phyloP scores from a whole-genome alignment of 2,113 vertebrate genomes.

The Cheirogaleus medius region DNA sequence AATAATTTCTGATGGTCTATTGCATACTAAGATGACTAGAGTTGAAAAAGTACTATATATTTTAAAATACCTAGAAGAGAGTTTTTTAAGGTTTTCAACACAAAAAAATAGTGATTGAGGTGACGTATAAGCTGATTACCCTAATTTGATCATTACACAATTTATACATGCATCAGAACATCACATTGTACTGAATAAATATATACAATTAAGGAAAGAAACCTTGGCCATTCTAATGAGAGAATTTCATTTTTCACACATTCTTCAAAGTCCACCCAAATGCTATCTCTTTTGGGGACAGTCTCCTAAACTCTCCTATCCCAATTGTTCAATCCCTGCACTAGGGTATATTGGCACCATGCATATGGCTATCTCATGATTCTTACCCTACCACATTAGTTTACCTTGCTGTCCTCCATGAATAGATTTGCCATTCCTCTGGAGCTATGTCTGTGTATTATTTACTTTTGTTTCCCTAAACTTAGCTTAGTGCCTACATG shows the following conservation, averaged over 20 bases:
- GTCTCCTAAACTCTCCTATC: too few species aligned
- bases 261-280: background rate
- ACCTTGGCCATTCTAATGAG: background rate
- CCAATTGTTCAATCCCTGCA: background rate
- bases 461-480: background rate
- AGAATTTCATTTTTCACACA: background rate
- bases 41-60: background rate
- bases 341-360: rapidly evolving
- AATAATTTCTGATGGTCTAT: background rate
- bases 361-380: rapidly evolving
- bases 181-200: background rate
- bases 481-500: rapidly evolving
- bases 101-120: background rate
- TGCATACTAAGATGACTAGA: background rate
- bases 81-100: background rate
- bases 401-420: background rate
- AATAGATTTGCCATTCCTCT: background rate
- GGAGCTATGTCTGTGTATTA: background rate
- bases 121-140: background rate
- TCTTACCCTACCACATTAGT: background rate
- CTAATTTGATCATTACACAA: background rate
- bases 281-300: background rate
- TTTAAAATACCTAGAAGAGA: background rate
- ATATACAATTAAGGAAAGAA: background rate
- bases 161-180: background rate